Evolutionary conservation across 1,140 invertebrate species (phyloP).

Genomic region (Bradysia coprophila): DNA sequence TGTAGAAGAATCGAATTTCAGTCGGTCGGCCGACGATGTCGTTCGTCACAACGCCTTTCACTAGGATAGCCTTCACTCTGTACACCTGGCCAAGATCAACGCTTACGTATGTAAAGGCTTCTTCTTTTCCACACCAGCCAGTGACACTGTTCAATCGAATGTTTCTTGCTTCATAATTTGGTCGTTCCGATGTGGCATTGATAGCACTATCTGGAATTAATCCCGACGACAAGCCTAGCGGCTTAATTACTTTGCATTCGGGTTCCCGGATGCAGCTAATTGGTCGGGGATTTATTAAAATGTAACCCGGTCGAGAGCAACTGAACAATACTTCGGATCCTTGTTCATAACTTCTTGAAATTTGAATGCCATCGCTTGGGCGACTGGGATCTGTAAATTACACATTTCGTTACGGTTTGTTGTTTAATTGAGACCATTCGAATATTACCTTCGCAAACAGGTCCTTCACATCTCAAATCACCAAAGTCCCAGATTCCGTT

Average conservation of each 20-base stretch:
- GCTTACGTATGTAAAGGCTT: conserved; percentile 88
- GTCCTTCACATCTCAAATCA: conserved; percentile 85
- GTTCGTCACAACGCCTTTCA: conserved; percentile 87
- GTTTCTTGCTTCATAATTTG: conserved; percentile 81
- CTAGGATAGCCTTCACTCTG: conserved; percentile 77
- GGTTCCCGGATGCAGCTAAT: conserved; percentile 83
- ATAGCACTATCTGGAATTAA: conserved; percentile 89
- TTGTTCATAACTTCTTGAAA: conserved; percentile 83
- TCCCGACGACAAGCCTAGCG: conserved; percentile 78
- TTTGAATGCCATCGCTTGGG: conserved; percentile 77
- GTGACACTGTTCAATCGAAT: conserved; percentile 84
- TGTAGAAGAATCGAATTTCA: conserved; percentile 93
- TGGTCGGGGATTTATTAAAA: conserved; percentile 75
- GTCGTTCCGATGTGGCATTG: conserved; percentile 81
- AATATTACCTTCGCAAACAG: conserved; percentile 84
- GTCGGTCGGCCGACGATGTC: conserved; percentile 87
- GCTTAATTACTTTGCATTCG: conserved; percentile 83
- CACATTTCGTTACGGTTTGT: no score
- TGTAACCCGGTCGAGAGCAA: conserved; percentile 81
- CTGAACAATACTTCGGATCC: conserved; percentile 78
- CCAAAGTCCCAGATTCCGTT: conserved; percentile 96
- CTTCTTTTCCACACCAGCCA: conserved; percentile 87
- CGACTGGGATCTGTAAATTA: conserved; percentile 91
- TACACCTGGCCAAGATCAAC: conserved; percentile 83
- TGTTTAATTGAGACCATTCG: no score